Percentiles rank a stretch among this genome's conserved stretches.
phyloP scores from a whole-genome alignment of 2,797 vertebrate species.

The Delichon dasypus region DNA sequence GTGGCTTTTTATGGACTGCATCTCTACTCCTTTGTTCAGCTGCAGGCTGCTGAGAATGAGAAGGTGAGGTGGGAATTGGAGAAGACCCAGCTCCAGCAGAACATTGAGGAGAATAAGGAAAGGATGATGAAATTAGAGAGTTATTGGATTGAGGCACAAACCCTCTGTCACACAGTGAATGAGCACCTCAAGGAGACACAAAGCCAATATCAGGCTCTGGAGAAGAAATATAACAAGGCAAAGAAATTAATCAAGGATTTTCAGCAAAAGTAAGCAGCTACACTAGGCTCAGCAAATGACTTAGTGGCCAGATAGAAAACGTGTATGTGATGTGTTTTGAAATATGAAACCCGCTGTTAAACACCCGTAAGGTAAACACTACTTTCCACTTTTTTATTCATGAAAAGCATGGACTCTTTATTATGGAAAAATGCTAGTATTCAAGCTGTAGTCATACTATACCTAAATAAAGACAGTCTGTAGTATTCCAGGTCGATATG shows the following conservation, averaged over 20 bases:
- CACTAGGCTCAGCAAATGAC: not conserved
- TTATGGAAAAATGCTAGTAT: not conserved
- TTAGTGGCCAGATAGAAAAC: constrained; percentile 31
- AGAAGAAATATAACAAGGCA: constrained; percentile 99
- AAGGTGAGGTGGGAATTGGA: constrained; percentile 97
- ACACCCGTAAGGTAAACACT: constrained; percentile 12
- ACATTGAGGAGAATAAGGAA: constrained; percentile 98
- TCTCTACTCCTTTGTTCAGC: constrained; percentile 72
- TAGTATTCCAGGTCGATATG: not conserved
- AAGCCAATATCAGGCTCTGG: constrained; percentile 93
- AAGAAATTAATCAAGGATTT: constrained; percentile 99
- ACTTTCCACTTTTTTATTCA: not conserved
- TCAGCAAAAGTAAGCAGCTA: constrained; percentile 92
- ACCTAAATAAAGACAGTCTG: not conserved
- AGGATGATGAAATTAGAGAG: constrained; percentile 97
- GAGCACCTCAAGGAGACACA: constrained; percentile 98
- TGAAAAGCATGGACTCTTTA: not conserved
- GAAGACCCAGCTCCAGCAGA: constrained; percentile 94
- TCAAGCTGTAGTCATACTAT: not conserved
- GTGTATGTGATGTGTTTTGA: not conserved
- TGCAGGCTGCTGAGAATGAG: constrained; percentile 92
- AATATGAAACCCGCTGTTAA: constrained; percentile 15
- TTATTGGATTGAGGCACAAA: constrained; percentile 99
- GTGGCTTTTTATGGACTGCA: not conserved
- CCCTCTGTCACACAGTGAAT: constrained; percentile 95